Evolutionary conservation across 2,113 vertebrate genomes (phyloP).

Genomic region (Marmota flaviventris): DNA sequence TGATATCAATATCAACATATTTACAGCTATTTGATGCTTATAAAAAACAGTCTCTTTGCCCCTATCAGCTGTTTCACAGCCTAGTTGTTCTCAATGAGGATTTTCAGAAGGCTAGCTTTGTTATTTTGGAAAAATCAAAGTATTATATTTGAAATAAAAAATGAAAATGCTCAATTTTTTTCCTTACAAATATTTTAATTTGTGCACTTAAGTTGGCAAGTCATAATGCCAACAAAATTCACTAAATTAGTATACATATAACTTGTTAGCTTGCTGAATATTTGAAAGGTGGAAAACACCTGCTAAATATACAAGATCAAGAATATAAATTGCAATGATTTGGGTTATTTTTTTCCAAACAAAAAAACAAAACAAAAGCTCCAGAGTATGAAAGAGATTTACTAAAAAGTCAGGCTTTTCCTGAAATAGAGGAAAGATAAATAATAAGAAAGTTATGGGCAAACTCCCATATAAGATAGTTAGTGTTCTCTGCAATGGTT

Average conservation of each 20-base stretch:
- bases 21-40: neutral
- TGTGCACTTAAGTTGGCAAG: conserved; percentile 5
- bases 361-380: neutral
- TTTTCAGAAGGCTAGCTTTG: conserved; percentile 31
- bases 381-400: neutral
- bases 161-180: neutral
- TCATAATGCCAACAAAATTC: conserved; percentile 24
- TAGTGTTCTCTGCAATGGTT: neutral
- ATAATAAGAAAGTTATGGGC: neutral
- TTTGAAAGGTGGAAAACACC: neutral
- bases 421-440: neutral
- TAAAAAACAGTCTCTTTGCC: neutral
- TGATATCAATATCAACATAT: neutral
- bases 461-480: neutral
- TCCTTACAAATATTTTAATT: conserved; percentile 37
- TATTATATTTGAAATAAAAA: neutral
- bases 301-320: conserved; percentile 4
- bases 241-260: neutral
- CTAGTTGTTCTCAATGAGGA: neutral
- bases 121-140: neutral
- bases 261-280: conserved; percentile 17
- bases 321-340: neutral
- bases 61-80: neutral
- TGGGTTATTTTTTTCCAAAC: neutral
- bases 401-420: neutral